phyloP scores from a whole-genome alignment of 2,113 vertebrate species.

The Carollia perspicillata region DNA sequence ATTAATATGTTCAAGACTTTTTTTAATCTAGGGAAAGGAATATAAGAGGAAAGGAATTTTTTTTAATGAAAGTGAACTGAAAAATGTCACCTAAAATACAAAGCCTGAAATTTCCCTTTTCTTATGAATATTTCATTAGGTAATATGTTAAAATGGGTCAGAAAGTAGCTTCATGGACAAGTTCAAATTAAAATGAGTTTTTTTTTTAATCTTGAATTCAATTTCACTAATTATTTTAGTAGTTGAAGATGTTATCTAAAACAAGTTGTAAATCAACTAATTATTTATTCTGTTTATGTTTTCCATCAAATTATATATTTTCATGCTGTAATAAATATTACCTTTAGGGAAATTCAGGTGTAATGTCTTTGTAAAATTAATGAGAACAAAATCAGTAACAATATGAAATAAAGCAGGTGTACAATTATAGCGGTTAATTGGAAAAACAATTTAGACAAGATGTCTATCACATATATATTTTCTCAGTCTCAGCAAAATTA shows the following conservation, averaged over 20 bases:
- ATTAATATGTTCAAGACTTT: slow-evolving; percentile 14
- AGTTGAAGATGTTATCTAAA: slow-evolving; percentile 80
- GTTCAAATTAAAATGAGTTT: slow-evolving; percentile 74
- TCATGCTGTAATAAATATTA: slow-evolving; percentile 59
- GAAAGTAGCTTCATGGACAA: slow-evolving; percentile 78
- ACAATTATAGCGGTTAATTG: not conserved
- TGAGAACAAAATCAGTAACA: slow-evolving; percentile 38
- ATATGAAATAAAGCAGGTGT: slow-evolving; percentile 5
- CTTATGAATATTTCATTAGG: slow-evolving; percentile 67
- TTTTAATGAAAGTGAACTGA: not conserved
- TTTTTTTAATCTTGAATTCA: slow-evolving; percentile 72
- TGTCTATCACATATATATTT: not conserved
- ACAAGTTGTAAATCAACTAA: slow-evolving; percentile 79
- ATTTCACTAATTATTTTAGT: slow-evolving; percentile 82
- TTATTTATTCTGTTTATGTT: slow-evolving; percentile 79
- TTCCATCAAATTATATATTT: slow-evolving; percentile 75
- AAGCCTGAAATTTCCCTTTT: slow-evolving; percentile 47
- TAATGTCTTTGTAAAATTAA: slow-evolving; percentile 45
- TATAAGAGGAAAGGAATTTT: not conserved
- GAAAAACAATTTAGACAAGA: not conserved
- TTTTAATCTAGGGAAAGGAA: not conserved
- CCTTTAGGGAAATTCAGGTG: slow-evolving; percentile 39
- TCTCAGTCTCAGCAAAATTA: not conserved
- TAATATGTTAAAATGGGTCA: slow-evolving; percentile 71
- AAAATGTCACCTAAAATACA: slow-evolving; percentile 50